These are phyloP conservation scores for Pilophorus perplexus DNA, from an alignment of 2,888 invertebrate genomes.

Conservation along the genomic window DNA sequence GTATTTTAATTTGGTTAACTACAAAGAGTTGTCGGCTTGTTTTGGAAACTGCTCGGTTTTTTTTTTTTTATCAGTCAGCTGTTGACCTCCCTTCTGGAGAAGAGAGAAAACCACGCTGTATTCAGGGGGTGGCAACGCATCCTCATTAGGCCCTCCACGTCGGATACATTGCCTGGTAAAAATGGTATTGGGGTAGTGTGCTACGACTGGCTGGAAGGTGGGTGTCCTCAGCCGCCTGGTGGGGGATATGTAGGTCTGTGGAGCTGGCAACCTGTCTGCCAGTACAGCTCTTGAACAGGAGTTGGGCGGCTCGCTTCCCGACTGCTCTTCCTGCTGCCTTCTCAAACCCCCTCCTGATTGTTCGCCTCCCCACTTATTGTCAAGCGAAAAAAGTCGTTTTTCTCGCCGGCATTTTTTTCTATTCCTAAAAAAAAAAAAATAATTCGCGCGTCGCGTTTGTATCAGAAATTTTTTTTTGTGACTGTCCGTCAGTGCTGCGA, in stretches of 20 bases:
- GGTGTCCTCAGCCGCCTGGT: neutral
- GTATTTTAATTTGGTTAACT: no score
- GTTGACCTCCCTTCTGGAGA: no score
- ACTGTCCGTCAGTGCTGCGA: no score
- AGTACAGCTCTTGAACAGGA: slow-evolving; percentile 28
- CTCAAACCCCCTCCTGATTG: neutral
- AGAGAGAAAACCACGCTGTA: no score
- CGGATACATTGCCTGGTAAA: slow-evolving; percentile 23
- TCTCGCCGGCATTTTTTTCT: neutral
- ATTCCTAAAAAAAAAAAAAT: no score
- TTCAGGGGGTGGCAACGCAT: no score
- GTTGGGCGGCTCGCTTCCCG: slow-evolving; percentile 33
- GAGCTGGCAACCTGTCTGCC: slow-evolving; percentile 23
- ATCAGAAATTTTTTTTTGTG: no score
- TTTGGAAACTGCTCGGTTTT: no score
- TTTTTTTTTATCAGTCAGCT: no score
- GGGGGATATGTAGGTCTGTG: slow-evolving; percentile 39
- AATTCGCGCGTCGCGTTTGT: no score
- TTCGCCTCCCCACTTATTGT: neutral
- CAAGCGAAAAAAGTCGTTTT: slow-evolving; percentile 1
- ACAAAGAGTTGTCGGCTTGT: no score
- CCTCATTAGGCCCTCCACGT: no score
- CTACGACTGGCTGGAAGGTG: slow-evolving; percentile 3
- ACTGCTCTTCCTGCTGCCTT: slow-evolving; percentile 7
- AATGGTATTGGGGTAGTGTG: slow-evolving; percentile 30